A percentile compares a stretch with the other conserved stretches of the same genome.
Evolutionary conservation across 2,797 vertebrate species (phyloP).

Genomic region (Caiman crocodilus): DNA sequence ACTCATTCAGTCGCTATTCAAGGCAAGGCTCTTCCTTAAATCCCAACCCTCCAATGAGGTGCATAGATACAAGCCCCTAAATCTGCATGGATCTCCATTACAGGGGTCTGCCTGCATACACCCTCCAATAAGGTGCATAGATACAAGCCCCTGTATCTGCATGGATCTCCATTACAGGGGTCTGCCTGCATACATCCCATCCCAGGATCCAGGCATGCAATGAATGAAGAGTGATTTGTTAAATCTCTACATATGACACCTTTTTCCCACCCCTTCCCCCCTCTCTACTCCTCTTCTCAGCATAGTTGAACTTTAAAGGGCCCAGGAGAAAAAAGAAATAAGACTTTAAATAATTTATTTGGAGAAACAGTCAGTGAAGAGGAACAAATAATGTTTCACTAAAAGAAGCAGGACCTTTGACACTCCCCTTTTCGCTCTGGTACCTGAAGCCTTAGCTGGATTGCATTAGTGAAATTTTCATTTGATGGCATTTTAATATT

Average conservation of each 20-base stretch:
- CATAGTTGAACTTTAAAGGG: conserved; percentile 89
- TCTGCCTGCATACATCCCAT: not conserved
- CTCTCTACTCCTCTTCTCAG: conserved; percentile 44
- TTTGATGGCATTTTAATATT: conserved; percentile 99
- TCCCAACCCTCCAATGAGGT: not conserved
- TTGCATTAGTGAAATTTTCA: conserved; percentile 99
- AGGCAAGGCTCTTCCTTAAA: not conserved
- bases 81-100: conserved; percentile 16
- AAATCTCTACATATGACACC: conserved; percentile 47
- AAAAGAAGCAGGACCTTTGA: conserved; percentile 92
- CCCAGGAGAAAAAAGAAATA: conserved; percentile 90
- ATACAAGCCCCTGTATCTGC: conserved; percentile 4
- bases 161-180: conserved; percentile 18
- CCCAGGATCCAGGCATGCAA: not conserved
- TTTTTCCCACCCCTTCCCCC: conserved; percentile 3
- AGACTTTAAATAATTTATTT: conserved; percentile 92
- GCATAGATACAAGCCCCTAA: not conserved
- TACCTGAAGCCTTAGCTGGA: conserved; percentile 96
- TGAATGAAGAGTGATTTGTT: conserved; percentile 15
- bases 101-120: not conserved
- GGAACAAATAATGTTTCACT: conserved; percentile 99
- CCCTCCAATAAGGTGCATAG: not conserved
- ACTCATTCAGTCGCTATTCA: not conserved
- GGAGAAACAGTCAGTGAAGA: conserved; percentile 97
- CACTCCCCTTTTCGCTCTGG: conserved; percentile 87